Evolutionary conservation across 2,113 vertebrate species (phyloP), one percentile per base, ranked within the genome.

Genomic region (Tupaia tana): DNA sequence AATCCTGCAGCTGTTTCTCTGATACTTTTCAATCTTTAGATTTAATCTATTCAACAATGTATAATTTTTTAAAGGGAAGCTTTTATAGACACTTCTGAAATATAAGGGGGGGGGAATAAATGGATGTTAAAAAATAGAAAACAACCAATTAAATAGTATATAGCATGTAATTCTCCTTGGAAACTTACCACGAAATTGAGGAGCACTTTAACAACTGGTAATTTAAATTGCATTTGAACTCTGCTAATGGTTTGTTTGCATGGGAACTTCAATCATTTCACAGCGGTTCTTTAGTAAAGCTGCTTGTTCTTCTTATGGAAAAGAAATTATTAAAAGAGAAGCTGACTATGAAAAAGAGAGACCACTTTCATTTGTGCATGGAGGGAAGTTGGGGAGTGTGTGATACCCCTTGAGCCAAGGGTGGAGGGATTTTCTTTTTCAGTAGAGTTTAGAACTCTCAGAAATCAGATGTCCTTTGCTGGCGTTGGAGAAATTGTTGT

Each of bases 71-170:
- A 93, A 97, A 93, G 97, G 97, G 97, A 98, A 96, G 97, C 94
- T 94, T 97, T 97, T 98, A 96, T 95, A 95, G 97, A 97, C 63
- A 90, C 97, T 97, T 97, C 96, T 98, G 95, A 98, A 98, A 98
- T 98, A 92, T 94, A 96, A 97, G 92, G 93, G 95, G 96, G 97
- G 97, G 97, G 98, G 74, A 63, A 98, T 96, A 98, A 98, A 98
- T 97, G 97, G 96, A 97, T 98, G 98, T 98, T 98, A 98, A 98
- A 98, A 98, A 98, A 97, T 98, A 98, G 98, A 98, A 98, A 98
- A 98, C 98, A 98, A 98, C 98, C 98, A 98, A 98, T 98, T 98
- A 98, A 98, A 98, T 98, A 97, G 98, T 98, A 98, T 98, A 97
- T 98, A 98, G 97, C 96, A 94, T 98, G 96, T 98, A 98, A 98